phyloP scores from a whole-genome alignment of 2,888 invertebrate species.

The Drosophila neotestacea region DNA sequence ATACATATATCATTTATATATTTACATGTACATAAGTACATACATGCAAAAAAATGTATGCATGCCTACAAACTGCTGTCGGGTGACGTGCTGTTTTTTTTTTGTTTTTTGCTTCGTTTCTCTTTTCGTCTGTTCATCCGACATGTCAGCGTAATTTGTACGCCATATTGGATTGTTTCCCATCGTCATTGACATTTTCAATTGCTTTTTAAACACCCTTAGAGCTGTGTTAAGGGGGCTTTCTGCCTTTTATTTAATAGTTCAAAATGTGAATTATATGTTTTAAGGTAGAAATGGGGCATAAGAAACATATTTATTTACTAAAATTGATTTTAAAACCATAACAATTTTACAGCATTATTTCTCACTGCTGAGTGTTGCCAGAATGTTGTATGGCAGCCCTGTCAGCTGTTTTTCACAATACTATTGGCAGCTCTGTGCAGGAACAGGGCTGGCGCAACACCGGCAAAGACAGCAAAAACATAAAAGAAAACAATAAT shows the following conservation, averaged over 20 bases:
- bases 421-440: slow-evolving; percentile 19
- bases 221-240: not conserved
- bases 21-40: slow-evolving; percentile 17
- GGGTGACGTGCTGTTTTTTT: slow-evolving; percentile 46
- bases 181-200: slow-evolving; percentile 53
- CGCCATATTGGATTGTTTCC: slow-evolving; percentile 62
- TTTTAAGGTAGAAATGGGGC: slow-evolving; percentile 51
- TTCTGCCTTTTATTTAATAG: slow-evolving; percentile 10
- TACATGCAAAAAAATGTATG: slow-evolving; percentile 13
- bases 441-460: slow-evolving; percentile 31
- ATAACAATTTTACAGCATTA: slow-evolving; percentile 20
- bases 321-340: slow-evolving; percentile 39
- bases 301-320: not conserved
- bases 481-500: slow-evolving; percentile 14
- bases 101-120: slow-evolving; percentile 26
- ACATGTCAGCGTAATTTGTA: slow-evolving; percentile 59
- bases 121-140: slow-evolving; percentile 41
- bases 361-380: slow-evolving; percentile 28
- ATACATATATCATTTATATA: not conserved
- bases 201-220: slow-evolving; percentile 47
- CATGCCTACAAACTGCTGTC: slow-evolving; percentile 29
- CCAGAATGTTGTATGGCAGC: slow-evolving; percentile 20
- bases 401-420: slow-evolving; percentile 25
- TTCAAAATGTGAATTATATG: slow-evolving; percentile 28
- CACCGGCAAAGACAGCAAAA: slow-evolving; percentile 31